phyloP scores from a whole-genome alignment of 2,113 vertebrate species.

The Indicator indicator region DNA sequence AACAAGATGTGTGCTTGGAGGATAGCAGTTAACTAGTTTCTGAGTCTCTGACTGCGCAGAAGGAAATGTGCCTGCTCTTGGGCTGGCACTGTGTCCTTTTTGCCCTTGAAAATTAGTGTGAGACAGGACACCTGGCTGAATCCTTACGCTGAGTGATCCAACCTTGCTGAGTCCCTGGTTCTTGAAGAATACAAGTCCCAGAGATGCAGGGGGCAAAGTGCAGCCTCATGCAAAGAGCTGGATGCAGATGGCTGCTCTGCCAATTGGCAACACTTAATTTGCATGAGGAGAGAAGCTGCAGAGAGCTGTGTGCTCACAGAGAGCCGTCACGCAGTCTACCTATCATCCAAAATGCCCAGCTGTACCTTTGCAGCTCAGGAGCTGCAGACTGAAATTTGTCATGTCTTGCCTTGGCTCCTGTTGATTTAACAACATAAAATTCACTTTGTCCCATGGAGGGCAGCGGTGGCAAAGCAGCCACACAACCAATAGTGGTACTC shows the following conservation, averaged over 20 bases:
- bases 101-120: background rate
- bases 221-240: background rate
- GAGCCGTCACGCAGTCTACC: background rate
- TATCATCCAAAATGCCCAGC: background rate
- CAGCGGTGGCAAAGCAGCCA: background rate
- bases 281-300: background rate
- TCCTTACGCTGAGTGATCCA: background rate
- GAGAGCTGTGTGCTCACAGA: background rate
- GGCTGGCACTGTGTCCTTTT: background rate
- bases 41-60: background rate
- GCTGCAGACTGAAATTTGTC: background rate
- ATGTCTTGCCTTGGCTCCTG: background rate
- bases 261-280: background rate
- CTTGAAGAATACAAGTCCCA: background rate
- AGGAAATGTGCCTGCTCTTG: background rate
- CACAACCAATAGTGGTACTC: background rate
- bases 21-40: background rate
- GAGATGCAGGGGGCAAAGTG: background rate
- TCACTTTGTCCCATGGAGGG: background rate
- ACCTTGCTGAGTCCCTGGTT: rapidly evolving
- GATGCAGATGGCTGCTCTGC: background rate
- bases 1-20: background rate
- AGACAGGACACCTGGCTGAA: background rate
- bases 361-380: background rate
- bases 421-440: background rate